Evolutionary conservation across 2,113 vertebrate genomes (phyloP).

Genomic region (Entelurus aequoreus): DNA sequence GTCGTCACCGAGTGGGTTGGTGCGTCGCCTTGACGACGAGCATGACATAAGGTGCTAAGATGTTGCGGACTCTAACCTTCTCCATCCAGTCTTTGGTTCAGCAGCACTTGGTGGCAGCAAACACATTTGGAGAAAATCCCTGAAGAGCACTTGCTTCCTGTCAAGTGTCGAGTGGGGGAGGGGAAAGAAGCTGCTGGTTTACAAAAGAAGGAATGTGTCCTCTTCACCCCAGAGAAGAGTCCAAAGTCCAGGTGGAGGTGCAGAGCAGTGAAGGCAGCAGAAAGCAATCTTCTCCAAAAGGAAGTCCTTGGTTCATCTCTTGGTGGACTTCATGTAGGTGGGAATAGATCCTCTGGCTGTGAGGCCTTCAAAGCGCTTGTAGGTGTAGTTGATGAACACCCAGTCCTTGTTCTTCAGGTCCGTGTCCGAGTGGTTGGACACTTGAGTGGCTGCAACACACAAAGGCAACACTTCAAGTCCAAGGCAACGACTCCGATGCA

Average conservation of each 20-base stretch:
- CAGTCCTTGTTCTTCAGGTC: constrained; percentile 99
- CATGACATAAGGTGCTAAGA: constrained; percentile 42
- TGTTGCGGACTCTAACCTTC: not conserved
- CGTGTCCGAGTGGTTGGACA: constrained; percentile 85
- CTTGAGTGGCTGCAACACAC: constrained; percentile 33
- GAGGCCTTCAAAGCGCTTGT: constrained; percentile 96
- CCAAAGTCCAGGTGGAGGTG: constrained; percentile 7
- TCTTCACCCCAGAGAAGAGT: too few species aligned
- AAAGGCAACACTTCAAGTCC: too few species aligned
- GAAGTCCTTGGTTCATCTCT: constrained; percentile 67
- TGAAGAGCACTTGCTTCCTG: constrained; percentile 43
- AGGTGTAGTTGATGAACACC: constrained; percentile 99
- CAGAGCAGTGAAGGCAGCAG: constrained; percentile 28
- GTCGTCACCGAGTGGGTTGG: too few species aligned
- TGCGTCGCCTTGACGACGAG: not conserved
- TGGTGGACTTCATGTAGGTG: constrained; percentile 94
- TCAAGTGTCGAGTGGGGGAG: constrained; percentile 15
- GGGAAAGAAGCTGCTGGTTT: constrained; percentile 7
- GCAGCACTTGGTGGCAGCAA: constrained; percentile 31
- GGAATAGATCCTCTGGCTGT: constrained; percentile 93
- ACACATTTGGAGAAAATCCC: constrained; percentile 43
- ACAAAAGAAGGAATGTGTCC: constrained; percentile 10
- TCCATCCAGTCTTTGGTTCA: constrained; percentile 55
- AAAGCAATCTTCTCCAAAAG: constrained; percentile 19
- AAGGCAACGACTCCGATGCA: too few species aligned